Base-by-base conservation (phyloP, 2,797 vertebrate genomes). In the Parauchenoglanis punctatus region DNA sequence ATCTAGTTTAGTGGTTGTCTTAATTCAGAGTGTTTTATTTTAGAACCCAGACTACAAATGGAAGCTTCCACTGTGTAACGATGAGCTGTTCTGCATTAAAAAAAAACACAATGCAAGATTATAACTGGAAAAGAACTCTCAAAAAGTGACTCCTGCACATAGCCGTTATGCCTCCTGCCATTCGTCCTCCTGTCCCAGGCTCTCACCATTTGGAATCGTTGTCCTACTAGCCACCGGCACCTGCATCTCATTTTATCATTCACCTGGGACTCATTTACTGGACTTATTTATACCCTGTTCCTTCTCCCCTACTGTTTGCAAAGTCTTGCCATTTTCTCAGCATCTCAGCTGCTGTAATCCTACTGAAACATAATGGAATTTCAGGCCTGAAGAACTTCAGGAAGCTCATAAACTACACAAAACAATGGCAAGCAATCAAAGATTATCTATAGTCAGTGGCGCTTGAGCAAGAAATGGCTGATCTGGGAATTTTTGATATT, bases 261-360 rank as follows among this genome's bases (percentile, higher is more conserved):
- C 70, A 85, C 56, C 70, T 75, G 56, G 84, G 84, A 85, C 84
- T 75, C 84, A 85, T 85, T 85, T 75, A 61, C 25, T 85, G 31
- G 84, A 76, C 54, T 85, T 85, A 85, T 76, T 85, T 63, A 76
- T 85, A 85, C 72, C 58, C 70, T 85, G 83, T 84, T 72, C 67
- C 67, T 63, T 85, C 70, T 83, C 72, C 70, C 84, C 56, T 85
- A 76, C 84, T 75, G 84, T 75, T 85, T 75, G 70, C 31, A 85
- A 85, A 85, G 70, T 85, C 58, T 85, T 84, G 68, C 83, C 83
- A 73, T 84, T 84, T 85, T 85, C 44, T 85, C 84, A 31, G 77
- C 83, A 65, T 81, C 78, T 83, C 75, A 85, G 87, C 83, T 72
- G 87, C 73, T 35, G 40, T 80, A 88, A 63, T 78, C 67, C 87